Percentiles rank a stretch among this genome's conserved stretches.
Conservation (phyloP, 2,888 invertebrate species). For the Kuschelorhynchus macadamiae region DNA sequence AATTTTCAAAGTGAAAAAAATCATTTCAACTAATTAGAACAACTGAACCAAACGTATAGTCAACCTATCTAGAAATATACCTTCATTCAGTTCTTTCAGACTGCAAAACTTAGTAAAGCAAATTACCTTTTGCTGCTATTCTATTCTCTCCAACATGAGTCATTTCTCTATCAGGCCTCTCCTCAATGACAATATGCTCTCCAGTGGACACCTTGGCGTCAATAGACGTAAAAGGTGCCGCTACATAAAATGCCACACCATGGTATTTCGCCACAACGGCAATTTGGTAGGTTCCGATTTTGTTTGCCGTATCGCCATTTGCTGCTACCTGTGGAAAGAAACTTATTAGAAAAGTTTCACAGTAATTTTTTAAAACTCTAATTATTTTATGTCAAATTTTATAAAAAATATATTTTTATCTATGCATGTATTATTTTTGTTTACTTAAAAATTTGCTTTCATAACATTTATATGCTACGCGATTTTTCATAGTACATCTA, state of each 20-base stretch:
- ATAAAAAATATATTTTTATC: constrained; percentile 72
- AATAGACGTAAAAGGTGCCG: constrained; percentile 93
- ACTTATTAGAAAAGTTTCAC: too few relatives aligned
- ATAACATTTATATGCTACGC: too few relatives aligned
- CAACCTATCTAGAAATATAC: too few relatives aligned
- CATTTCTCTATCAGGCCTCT: constrained; percentile 92
- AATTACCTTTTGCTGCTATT: constrained; percentile 90
- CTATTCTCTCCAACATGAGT: constrained; percentile 88
- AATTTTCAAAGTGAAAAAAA: too few relatives aligned
- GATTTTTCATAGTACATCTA: too few relatives aligned
- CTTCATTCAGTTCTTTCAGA: too few relatives aligned
- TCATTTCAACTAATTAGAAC: too few relatives aligned
- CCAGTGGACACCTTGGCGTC: constrained; percentile 77
- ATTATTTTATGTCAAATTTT: background rate
- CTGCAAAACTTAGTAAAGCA: too few relatives aligned
- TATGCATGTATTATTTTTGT: background rate
- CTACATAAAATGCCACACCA: constrained; percentile 94
- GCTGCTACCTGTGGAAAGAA: constrained; percentile 78
- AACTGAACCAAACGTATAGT: too few relatives aligned
- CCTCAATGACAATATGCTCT: constrained; percentile 92
- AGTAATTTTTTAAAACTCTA: too few relatives aligned
- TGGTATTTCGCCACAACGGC: constrained; percentile 94
- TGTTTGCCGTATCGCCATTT: constrained; percentile 99
- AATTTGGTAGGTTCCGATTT: constrained; percentile 97
- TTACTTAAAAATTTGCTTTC: background rate